Conservation (phyloP, 1,140 invertebrate species). For the Lineus longissimus region DNA sequence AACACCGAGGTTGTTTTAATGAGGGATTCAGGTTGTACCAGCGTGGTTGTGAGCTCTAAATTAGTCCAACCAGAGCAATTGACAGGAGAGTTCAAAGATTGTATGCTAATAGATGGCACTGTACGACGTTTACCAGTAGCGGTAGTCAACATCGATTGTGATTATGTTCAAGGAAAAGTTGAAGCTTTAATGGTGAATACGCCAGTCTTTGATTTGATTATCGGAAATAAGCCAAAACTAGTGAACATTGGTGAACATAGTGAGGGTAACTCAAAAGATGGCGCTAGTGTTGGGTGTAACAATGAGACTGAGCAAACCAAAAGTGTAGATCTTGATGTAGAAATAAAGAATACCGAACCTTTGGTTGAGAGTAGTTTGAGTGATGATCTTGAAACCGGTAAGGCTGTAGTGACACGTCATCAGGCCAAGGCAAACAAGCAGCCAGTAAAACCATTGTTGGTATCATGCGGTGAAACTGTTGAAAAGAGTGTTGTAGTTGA, state of each 20-base stretch:
- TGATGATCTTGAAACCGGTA: too few relatives aligned
- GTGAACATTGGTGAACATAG: not conserved
- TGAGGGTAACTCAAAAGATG: not conserved
- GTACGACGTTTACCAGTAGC: slow-evolving; percentile 2
- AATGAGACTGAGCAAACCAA: too few relatives aligned
- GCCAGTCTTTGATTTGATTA: slow-evolving; percentile 10
- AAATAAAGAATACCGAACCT: too few relatives aligned
- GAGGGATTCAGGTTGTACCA: slow-evolving; percentile 3
- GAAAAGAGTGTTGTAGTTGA: too few relatives aligned
- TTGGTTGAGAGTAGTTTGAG: too few relatives aligned
- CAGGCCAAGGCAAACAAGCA: not conserved
- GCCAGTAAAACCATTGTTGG: not conserved
- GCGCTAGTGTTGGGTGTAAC: not conserved
- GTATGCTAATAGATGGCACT: slow-evolving; percentile 9
- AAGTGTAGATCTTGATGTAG: too few relatives aligned
- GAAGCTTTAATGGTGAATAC: slow-evolving; percentile 8
- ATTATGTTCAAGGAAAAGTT: slow-evolving; percentile 2
- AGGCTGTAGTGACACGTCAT: not conserved
- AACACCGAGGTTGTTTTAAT: not conserved
- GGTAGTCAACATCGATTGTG: slow-evolving; percentile 7
- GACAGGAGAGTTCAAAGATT: not conserved
- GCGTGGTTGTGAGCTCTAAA: not conserved
- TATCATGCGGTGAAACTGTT: not conserved
- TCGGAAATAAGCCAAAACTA: too few relatives aligned
- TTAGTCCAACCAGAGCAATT: not conserved